Evolutionary conservation across 2,797 vertebrate genomes (phyloP).

Genomic region (Nyctibius grandis): DNA sequence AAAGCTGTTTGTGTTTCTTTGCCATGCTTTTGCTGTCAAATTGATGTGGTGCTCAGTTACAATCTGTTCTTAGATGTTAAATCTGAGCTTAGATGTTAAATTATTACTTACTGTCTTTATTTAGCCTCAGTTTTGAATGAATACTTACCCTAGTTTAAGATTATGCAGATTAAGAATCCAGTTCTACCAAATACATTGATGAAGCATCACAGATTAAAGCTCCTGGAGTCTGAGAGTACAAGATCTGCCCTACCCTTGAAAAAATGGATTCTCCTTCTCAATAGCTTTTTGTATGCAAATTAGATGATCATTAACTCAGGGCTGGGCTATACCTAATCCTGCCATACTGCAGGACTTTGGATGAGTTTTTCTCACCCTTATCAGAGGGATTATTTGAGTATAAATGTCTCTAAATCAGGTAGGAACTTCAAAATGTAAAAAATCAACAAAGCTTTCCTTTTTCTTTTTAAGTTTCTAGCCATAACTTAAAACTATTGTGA

Average conservation of each 20-base stretch:
- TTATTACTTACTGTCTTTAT: background rate
- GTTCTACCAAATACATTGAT: background rate
- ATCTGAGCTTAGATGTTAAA: background rate
- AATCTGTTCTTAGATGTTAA: slow-evolving; percentile 1
- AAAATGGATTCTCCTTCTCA: background rate
- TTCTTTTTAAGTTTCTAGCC: background rate
- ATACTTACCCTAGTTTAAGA: background rate
- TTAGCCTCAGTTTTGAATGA: slow-evolving; percentile 16
- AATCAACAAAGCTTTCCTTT: background rate
- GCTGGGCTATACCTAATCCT: background rate
- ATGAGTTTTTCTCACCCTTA: background rate
- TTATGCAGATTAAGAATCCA: background rate
- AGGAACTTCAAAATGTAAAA: background rate
- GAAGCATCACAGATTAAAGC: background rate
- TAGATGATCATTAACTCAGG: background rate
- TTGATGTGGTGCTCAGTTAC: background rate
- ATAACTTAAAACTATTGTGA: background rate
- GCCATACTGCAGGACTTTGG: background rate
- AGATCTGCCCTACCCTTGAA: background rate
- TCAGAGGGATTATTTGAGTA: background rate
- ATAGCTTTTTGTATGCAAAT: background rate
- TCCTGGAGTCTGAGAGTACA: background rate
- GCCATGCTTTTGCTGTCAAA: background rate
- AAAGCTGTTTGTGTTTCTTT: slow-evolving; percentile 8
- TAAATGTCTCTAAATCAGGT: background rate